These are phyloP conservation scores for Scaptomyza caliginosa DNA, from an alignment of 2,888 invertebrate genomes.

Conservation along the genomic window DNA sequence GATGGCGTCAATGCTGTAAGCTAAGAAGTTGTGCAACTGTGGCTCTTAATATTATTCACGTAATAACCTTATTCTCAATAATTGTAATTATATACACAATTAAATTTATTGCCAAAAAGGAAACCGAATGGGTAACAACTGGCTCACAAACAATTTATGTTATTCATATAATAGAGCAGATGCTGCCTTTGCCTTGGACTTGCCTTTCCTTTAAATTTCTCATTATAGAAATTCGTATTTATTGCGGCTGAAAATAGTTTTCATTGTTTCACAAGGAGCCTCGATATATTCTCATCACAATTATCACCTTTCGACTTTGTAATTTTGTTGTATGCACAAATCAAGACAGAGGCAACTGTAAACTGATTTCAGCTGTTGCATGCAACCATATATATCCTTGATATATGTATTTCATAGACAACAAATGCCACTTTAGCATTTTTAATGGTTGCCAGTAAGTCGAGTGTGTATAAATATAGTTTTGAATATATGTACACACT, in stretches of 20 bases:
- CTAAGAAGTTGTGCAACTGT: neutral
- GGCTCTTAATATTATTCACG: neutral
- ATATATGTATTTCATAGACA: conserved; percentile 7
- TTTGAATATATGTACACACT: neutral
- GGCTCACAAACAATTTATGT: neutral
- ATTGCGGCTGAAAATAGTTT: neutral
- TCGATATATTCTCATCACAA: neutral
- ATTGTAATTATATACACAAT: neutral
- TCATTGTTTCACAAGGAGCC: neutral
- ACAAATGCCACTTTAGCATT: conserved; percentile 37
- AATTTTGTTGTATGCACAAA: conserved; percentile 2
- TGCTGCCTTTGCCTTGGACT: neutral
- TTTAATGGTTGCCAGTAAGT: conserved; percentile 24
- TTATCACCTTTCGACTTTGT: neutral
- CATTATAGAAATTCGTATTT: neutral
- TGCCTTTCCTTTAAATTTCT: neutral
- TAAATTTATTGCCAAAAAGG: neutral
- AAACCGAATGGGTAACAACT: neutral
- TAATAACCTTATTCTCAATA: neutral
- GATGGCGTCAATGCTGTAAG: neutral
- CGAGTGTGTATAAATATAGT: neutral
- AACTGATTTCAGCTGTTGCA: conserved; percentile 6
- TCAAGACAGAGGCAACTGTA: neutral
- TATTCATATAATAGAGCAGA: neutral
- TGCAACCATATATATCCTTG: neutral